Evolutionary conservation across 2,797 vertebrate genomes (phyloP).

Genomic region (Alca torda): DNA sequence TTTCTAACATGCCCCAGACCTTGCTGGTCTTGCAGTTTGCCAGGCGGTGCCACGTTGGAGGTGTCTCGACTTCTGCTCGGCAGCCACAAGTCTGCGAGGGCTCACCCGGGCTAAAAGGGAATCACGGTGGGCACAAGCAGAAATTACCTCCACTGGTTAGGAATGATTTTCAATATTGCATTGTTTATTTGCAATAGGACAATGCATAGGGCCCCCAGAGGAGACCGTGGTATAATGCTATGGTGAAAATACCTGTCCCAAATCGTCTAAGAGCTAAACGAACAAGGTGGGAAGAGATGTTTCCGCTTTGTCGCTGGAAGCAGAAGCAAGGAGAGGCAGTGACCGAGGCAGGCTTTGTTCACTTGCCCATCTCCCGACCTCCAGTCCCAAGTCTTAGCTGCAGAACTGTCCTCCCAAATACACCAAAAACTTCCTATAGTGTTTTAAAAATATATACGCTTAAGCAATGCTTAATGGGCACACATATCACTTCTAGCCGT

Average conservation of each 20-base stretch:
- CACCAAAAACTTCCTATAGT: background rate
- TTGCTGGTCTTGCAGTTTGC: background rate
- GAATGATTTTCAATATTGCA: background rate
- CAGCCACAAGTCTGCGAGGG: background rate
- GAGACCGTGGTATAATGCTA: background rate
- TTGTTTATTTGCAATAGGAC: background rate
- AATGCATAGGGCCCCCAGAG: background rate
- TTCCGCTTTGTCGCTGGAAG: background rate
- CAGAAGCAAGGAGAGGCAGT: background rate
- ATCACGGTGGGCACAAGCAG: background rate
- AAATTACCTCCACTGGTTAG: background rate
- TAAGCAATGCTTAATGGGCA: background rate
- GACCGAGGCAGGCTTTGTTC: background rate
- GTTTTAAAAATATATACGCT: background rate
- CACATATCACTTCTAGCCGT: background rate
- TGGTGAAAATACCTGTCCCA: background rate
- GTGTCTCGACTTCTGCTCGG: background rate
- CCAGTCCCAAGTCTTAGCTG: background rate
- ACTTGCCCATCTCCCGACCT: background rate
- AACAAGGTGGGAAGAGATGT: background rate
- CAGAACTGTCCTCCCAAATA: background rate
- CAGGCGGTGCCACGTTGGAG: accelerated
- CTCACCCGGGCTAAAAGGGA: background rate
- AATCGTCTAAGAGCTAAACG: background rate
- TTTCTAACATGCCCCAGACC: background rate